Conservation (phyloP, 2,888 invertebrate species). For the Oxyteleia sp. region DNA sequence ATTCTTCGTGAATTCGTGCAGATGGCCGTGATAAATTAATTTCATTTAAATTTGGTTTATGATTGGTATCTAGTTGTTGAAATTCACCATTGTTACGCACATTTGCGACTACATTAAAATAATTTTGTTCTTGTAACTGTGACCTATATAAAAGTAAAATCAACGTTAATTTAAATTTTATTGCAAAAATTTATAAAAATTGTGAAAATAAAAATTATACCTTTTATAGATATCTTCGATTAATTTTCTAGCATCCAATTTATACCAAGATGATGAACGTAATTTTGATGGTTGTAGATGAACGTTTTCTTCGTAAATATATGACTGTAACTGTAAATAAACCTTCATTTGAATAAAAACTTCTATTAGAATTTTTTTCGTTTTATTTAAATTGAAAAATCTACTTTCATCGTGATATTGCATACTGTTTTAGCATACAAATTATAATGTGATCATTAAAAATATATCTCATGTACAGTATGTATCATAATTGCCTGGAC, state of each 20-base stretch:
- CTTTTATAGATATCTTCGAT: constrained; percentile 29
- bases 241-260: constrained; percentile 25
- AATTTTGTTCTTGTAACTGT: constrained; percentile 3
- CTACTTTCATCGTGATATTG: too few species aligned
- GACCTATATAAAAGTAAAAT: constrained; percentile 14
- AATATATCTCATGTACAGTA: too few species aligned
- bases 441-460: too few species aligned
- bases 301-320: constrained; percentile 3
- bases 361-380: too few species aligned
- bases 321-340: constrained; percentile 30
- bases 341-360: too few species aligned
- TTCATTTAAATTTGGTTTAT: constrained; percentile 1
- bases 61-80: not conserved
- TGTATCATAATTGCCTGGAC: too few species aligned
- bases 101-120: not conserved
- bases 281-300: constrained; percentile 11
- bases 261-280: constrained; percentile 12
- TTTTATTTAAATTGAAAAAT: too few species aligned
- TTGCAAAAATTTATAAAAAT: too few species aligned
- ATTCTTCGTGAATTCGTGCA: constrained; percentile 37
- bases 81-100: not conserved
- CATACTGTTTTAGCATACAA: too few species aligned
- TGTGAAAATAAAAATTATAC: constrained; percentile 25
- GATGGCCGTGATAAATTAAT: constrained; percentile 1
- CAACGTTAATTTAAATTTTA: too few species aligned